phyloP scores from a whole-genome alignment of 2,888 invertebrate genomes.

The Drosophila acutilabella region DNA sequence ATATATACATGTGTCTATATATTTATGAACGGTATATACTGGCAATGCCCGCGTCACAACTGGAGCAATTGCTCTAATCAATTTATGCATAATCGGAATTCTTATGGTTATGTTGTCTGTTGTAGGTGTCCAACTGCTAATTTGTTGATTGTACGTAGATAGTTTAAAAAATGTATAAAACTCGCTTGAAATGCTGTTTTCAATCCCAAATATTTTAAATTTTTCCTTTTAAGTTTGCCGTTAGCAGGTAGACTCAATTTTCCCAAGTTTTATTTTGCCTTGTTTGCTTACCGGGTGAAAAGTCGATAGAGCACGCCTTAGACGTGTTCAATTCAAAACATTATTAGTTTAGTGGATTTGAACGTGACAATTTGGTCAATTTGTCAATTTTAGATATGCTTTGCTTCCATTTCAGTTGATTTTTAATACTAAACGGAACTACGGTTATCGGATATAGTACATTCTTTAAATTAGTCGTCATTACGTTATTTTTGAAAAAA shows the following conservation, averaged over 20 bases:
- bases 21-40: background rate
- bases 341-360: conserved; percentile 10
- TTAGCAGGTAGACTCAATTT: conserved; percentile 27
- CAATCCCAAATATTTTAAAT: background rate
- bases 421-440: background rate
- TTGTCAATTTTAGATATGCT: background rate
- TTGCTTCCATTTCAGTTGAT: background rate
- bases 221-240: conserved; percentile 18
- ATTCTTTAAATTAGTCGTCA: no score
- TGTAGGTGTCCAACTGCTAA: conserved; percentile 63
- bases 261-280: conserved; percentile 2
- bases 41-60: conserved; percentile 6
- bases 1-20: no score
- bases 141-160: conserved; percentile 38
- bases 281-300: background rate
- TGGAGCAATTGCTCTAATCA: conserved; percentile 47
- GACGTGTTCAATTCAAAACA: conserved; percentile 32
- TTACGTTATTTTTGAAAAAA: no score
- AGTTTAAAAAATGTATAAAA: conserved; percentile 23
- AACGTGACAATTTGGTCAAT: conserved; percentile 39
- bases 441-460: no score
- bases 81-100: conserved; percentile 55
- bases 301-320: conserved; percentile 25
- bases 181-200: conserved; percentile 42
- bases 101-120: conserved; percentile 35